A percentile compares a stretch with the other conserved stretches of the same genome.
Evolutionary conservation across 2,113 vertebrate genomes (phyloP).

Genomic region (Uria aalge): DNA sequence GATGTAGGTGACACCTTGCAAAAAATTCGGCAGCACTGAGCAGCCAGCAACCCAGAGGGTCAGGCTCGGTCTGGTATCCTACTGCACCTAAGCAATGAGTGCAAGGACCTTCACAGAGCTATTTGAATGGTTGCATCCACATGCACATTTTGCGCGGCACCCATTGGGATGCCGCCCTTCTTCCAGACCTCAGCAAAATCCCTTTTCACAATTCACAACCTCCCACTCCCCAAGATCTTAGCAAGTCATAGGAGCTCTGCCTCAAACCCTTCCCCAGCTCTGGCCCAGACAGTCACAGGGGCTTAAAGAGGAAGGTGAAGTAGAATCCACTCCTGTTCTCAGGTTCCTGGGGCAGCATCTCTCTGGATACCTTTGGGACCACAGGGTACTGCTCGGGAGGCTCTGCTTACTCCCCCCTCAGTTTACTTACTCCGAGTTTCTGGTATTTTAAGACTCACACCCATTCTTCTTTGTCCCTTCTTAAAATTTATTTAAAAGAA

Average conservation of each 20-base stretch:
- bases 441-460: background rate
- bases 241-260: background rate
- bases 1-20: background rate
- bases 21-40: rapidly evolving
- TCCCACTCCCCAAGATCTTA: background rate
- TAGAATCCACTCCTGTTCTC: background rate
- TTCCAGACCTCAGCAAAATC: background rate
- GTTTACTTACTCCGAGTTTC: background rate
- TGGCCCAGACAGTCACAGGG: background rate
- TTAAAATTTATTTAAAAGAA: background rate
- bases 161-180: background rate
- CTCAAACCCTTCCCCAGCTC: background rate
- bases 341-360: too few relatives aligned
- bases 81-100: background rate
- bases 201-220: background rate
- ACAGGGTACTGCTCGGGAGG: background rate
- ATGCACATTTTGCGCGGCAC: rapidly evolving
- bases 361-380: background rate
- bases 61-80: background rate
- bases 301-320: background rate
- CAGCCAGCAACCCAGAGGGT: background rate
- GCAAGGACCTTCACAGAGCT: background rate
- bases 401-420: background rate
- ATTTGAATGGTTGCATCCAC: background rate
- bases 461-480: background rate